Evolutionary conservation across 2,113 vertebrate genomes (phyloP), one percentile per base, ranked within the genome.

Genomic region (Hemicordylus capensis): DNA sequence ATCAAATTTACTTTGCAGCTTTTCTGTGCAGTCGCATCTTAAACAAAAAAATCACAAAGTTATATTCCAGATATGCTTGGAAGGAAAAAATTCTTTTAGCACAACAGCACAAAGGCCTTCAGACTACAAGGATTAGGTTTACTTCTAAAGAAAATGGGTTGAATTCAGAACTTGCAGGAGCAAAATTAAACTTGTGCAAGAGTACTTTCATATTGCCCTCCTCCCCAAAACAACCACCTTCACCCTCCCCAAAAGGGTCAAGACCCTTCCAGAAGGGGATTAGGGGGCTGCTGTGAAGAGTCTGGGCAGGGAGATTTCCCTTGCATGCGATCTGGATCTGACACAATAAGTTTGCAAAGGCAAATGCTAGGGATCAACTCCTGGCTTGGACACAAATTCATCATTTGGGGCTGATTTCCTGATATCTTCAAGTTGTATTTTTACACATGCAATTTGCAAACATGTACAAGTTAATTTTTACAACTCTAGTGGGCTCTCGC

Each of bases 11-110:
- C 97, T 96, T 93, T 98, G 98, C 94, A 99, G 95, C 91, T 97
- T 96, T 95, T 99, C 98, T 93, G 97, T 98, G 93, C 97, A 97
- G 95, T 99, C 98, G 95, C 98, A 99, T 95, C 98, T 99, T 94
- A 95, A 92, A 88, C 59, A 90, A 93, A 85, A n/a, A 66, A 84
- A 83, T 63, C 44, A 76, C 46, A n/a, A 76, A 1, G 22, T 91
- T 84, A 94, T 19, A 89, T 88, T 84, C 2, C 80, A 44, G 81
- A 48, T 10, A 70, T 81, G 17, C 46, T 61, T 80, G 15, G 11
- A 86, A 76, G 70, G 61, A 56, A 75, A 56, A 37, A 42, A 8
- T 14, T 19, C n/a, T 58, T 56, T 26, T 14, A 58, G 26, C 5
- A 31, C 37, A 24, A 26, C 19, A 61, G 37, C 58, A 78, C 34